These are phyloP conservation scores for Hybognathus amarus DNA, from an alignment of 2,797 vertebrate species.

Conservation along the genomic window DNA sequence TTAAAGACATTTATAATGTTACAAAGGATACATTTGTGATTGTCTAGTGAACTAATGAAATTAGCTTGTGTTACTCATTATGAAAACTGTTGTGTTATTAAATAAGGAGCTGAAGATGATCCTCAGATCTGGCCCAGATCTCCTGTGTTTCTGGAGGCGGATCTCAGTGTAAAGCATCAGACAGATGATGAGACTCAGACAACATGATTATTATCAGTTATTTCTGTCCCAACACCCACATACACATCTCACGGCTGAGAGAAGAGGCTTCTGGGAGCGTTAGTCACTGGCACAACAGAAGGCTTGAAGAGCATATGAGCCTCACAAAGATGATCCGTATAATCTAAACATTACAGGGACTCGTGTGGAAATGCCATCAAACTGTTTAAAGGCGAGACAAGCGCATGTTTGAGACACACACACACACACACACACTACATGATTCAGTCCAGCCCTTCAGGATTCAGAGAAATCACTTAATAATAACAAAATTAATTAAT, in stretches of 20 bases:
- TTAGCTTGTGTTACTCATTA: neutral
- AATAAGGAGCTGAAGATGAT: neutral
- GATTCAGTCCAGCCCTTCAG: neutral
- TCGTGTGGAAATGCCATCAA: neutral
- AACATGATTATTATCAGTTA: conserved; percentile 32
- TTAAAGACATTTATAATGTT: neutral
- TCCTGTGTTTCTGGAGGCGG: neutral
- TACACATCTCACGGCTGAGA: conserved; percentile 4
- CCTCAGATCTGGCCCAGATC: neutral
- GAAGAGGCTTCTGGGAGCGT: conserved; percentile 3
- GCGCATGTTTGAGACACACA: neutral
- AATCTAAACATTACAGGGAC: neutral
- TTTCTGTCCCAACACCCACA: conserved; percentile 38
- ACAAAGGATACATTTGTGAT: too few relatives aligned
- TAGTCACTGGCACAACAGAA: conserved; percentile 25
- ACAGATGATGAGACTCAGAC: conserved; percentile 14
- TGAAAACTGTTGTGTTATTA: neutral
- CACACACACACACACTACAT: too few relatives aligned
- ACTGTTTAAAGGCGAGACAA: neutral
- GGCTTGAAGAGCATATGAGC: neutral
- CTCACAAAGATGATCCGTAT: neutral
- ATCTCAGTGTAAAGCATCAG: neutral
- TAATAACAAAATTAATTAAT: too few relatives aligned
- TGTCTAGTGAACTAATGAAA: neutral
- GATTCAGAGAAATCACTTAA: neutral